Percentiles rank a stretch among this genome's conserved stretches.
Conservation (phyloP, 2,888 invertebrate species). For the Rhopalosiphum nymphaeae region DNA sequence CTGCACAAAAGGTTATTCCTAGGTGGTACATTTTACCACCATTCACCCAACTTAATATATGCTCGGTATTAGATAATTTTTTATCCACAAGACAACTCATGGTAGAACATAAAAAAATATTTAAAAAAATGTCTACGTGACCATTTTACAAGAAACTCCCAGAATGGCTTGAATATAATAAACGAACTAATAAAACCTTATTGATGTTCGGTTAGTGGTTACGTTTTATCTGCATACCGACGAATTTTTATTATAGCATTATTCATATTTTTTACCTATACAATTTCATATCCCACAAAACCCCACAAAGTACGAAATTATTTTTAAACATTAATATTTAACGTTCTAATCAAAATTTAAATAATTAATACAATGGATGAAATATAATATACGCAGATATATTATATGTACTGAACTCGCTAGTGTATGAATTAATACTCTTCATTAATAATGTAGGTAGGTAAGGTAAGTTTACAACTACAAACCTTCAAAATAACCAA, state of each 20-base stretch:
- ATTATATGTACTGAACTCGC: neutral
- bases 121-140: conserved; percentile 49
- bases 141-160: conserved; percentile 52
- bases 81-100: conserved; percentile 13
- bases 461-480: neutral
- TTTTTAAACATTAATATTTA: neutral
- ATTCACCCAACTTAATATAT: neutral
- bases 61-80: conserved; percentile 19
- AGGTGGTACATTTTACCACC: neutral
- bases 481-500: neutral
- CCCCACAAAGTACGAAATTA: neutral
- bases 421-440: neutral
- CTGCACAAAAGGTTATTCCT: neutral
- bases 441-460: neutral
- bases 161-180: conserved; percentile 43
- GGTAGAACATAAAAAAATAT: conserved; percentile 51
- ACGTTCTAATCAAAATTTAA: neutral
- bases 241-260: conserved; percentile 22
- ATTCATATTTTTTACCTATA: neutral
- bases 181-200: conserved; percentile 50
- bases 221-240: conserved; percentile 1
- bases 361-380: neutral
- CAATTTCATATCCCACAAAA: neutral
- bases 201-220: conserved; percentile 24
- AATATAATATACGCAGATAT: neutral